Evolutionary conservation across 2,797 vertebrate genomes (phyloP), one percentile per base, ranked within the genome.

Genomic region (Mormyrus proboscirostris): DNA sequence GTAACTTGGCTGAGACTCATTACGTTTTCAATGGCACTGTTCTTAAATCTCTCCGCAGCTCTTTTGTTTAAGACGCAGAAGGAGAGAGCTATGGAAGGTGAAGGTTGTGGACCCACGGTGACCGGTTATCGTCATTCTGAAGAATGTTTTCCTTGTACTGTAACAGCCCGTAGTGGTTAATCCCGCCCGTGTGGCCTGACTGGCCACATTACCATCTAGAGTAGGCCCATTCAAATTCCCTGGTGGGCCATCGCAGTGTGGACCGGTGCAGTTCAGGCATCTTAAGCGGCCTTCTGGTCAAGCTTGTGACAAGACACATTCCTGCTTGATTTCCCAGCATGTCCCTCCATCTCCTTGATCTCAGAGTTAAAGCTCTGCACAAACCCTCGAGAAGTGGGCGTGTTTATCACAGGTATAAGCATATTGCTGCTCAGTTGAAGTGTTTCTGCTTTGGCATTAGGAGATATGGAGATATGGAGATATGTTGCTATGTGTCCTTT

Each of bases 1-100:
- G 89, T 91, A 69, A 90, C 90, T 90, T 90, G 49, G 22, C 90
- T 88, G 92, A 90, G 90, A 89, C 91, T 90, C 88, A 88, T 85
- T 49, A 89, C 90, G 90, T 90, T 91, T 92, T 87, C 29, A 89
- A 89, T 88, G 3, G 49, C 90, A 91, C 92, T 90, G 90, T 92
- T 90, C 19, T 51, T 85, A 87, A 91, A 91, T 86, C 89, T 91
- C 53, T 57, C 69, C 83, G 87, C 86, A 50, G 83, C 86, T 59
- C 49, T 73, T 82, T 89, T 89, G 89, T 53, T 14, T 29, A 25
- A 8, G 12, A 3, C 4, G 14, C 89, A 73, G 50, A 88, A 86
- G 89, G n/a, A 89, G 90, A 90, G 90, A 89, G 44, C 89, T 85
- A 84, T 69, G 47, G 59, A 59, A 88, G 65, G 44, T 57, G 73